Evolutionary conservation across 2,888 invertebrate genomes (phyloP).

Genomic region (Eupithecia inturbata): DNA sequence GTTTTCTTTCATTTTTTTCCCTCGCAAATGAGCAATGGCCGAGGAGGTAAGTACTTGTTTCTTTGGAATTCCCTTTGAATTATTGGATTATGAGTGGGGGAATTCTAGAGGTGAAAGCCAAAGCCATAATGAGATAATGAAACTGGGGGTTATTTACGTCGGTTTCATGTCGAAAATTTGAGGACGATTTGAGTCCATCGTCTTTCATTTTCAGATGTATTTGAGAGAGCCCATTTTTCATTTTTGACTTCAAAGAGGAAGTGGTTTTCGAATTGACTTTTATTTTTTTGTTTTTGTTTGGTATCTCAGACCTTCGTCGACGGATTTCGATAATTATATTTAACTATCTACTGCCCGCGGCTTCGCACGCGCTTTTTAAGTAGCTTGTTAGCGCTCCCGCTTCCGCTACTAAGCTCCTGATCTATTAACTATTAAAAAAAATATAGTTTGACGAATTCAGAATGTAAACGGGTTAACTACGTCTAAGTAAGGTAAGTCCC

Average conservation of each 20-base stretch:
- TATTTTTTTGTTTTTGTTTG: neutral
- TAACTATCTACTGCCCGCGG: no score
- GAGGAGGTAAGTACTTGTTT: conserved; percentile 13
- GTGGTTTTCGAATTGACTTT: neutral
- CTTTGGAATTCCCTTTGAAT: conserved; percentile 20
- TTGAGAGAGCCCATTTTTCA: neutral
- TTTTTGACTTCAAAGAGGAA: neutral
- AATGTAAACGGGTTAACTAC: no score
- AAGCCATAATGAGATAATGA: conserved; percentile 18
- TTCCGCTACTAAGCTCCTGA: no score
- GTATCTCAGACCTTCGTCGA: neutral
- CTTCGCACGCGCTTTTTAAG: no score
- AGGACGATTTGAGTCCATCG: neutral
- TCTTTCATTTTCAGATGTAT: neutral
- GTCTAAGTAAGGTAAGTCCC: no score
- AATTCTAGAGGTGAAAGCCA: conserved; percentile 16
- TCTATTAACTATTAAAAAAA: no score
- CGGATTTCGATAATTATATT: neutral
- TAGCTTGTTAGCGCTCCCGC: no score
- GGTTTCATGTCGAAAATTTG: conserved; percentile 6
- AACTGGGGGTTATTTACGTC: conserved; percentile 9
- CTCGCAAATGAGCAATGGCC: conserved; percentile 18
- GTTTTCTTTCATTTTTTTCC: conserved; percentile 21
- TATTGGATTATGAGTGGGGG: conserved; percentile 22
- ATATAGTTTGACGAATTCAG: no score